Evolutionary conservation across 2,797 vertebrate species (phyloP), one percentile per base, ranked within the genome.

Genomic region (Vespertilio murinus): DNA sequence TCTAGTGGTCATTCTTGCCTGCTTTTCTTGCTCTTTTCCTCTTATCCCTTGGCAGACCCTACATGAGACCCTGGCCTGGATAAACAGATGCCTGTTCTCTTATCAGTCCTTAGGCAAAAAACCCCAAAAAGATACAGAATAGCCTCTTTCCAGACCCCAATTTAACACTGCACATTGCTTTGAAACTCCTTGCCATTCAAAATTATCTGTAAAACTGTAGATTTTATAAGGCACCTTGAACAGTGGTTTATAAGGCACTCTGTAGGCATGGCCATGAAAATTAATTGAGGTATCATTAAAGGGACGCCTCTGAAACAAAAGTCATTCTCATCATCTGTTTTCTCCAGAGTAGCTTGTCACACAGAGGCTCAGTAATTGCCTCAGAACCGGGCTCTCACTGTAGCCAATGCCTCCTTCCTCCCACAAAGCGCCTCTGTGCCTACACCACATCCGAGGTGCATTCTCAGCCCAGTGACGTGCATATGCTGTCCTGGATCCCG

Each of bases 201-300:
- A 94, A 87, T 79, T 67, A 59, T 78, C 75, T 77, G 59, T 85
- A 95, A 70, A 12, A 52, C 73, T 56, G 18, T 42, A 74, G 40
- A 45, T 67, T 96, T 93, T 77, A 91, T 80, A 73, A 87, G 82
- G 80, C 59, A 93, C 71, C 87, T 88, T 92, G 67, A 80, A 79
- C 25, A 59, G 16, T 90, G 18, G 82, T 97, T 95, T 88, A 79
- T 67, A 93, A 94, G 82, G 80, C 78, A 93, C 47, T 89, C 95
- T 42, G 81, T 38, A 88, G 64, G 56, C 42, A 42, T n/a, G 85
- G 87, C 77, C 77, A 82, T 85, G 78, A 93, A 95, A 95, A 92
- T 79, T 96, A 96, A 93, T 87, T 90, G 91, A 95, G 77, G 73
- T 91, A 74, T 92, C 81, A 88, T 89, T 88, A 84, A 94, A 85